A percentile compares a stretch with the other conserved stretches of the same genome.
phyloP scores from a whole-genome alignment of 2,113 vertebrate genomes.

The Marmota monax region DNA sequence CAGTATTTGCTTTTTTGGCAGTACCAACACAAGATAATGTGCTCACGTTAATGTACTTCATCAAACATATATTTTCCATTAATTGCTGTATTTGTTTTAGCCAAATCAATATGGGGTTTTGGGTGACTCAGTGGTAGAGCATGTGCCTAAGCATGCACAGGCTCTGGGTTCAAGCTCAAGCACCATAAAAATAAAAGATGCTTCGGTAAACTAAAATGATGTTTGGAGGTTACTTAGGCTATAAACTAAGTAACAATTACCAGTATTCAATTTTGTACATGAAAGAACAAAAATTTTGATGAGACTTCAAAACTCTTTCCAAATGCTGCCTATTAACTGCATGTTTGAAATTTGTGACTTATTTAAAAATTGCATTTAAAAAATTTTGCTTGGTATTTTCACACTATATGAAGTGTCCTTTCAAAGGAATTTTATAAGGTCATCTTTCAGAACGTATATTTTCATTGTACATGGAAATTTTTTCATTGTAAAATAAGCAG shows the following conservation, averaged over 20 bases:
- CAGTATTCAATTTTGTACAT: background rate
- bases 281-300: background rate
- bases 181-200: background rate
- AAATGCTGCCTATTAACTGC: background rate
- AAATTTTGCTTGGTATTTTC: constrained; percentile 47
- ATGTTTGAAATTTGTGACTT: constrained; percentile 39
- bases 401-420: constrained; percentile 57
- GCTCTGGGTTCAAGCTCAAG: background rate
- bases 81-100: background rate
- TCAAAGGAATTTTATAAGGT: constrained; percentile 65
- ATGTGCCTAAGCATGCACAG: background rate
- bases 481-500: constrained; percentile 22
- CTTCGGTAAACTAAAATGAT: background rate
- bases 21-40: background rate
- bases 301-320: background rate
- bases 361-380: constrained; percentile 41
- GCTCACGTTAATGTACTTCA: too few relatives aligned
- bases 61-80: background rate
- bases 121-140: background rate
- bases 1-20: background rate
- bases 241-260: background rate
- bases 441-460: constrained; percentile 3
- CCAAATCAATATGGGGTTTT: background rate
- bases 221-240: background rate
- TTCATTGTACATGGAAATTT: constrained; percentile 7